Conservation (phyloP, 2,113 vertebrate species). For the Lophius piscatorius region DNA sequence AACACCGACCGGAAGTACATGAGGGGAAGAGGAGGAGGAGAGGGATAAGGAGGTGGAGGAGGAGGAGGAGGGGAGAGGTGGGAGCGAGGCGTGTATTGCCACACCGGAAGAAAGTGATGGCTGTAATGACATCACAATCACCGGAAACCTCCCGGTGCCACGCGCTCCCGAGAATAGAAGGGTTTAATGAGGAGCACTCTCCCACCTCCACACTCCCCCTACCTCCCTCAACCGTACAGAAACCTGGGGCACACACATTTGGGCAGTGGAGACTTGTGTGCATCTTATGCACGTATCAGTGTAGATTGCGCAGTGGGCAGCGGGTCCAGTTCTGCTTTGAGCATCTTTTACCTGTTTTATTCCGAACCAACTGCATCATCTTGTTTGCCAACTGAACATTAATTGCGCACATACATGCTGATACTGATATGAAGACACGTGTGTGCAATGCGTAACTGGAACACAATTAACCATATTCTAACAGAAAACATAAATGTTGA, state of each 20-base stretch:
- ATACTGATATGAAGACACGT: no score
- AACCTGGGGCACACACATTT: slow-evolving; percentile 1
- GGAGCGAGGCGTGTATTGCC: slow-evolving; percentile 4
- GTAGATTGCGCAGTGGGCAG: no score
- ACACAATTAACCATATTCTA: no score
- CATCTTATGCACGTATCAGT: slow-evolving; percentile 24
- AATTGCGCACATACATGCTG: no score
- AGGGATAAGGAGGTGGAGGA: background rate
- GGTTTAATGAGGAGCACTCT: slow-evolving; percentile 32
- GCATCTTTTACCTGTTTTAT: slow-evolving; percentile 8
- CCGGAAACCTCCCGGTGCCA: slow-evolving; percentile 74
- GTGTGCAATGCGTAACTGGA: background rate
- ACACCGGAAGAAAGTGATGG: slow-evolving; percentile 63
- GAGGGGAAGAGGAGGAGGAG: slow-evolving; percentile 3
- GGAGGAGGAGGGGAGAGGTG: background rate
- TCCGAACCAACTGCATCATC: no score
- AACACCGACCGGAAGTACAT: slow-evolving; percentile 72
- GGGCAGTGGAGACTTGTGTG: background rate
- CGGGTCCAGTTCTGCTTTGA: no score
- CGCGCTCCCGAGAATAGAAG: slow-evolving; percentile 43
- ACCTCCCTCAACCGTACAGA: background rate
- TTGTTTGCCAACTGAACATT: no score
- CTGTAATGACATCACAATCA: slow-evolving; percentile 67
- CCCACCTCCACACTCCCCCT: background rate
- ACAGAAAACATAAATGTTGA: background rate